Evolutionary conservation across 1,140 invertebrate species (phyloP), one percentile per base, ranked within the genome.

Genomic region (Dufourea novaeangliae): DNA sequence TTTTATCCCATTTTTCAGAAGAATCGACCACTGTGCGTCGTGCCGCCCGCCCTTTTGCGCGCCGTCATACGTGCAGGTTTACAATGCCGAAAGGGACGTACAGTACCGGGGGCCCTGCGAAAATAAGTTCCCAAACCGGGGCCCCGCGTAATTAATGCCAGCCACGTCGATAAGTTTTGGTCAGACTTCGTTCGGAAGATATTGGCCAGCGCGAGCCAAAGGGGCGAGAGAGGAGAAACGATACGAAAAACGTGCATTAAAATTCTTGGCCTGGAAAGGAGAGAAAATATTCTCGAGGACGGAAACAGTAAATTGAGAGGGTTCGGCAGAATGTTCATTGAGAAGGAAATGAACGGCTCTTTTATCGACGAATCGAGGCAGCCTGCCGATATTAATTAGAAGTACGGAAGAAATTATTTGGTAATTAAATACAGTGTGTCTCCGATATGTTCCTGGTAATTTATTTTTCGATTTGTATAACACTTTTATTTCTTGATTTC

Each of bases 61-160:
- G 37, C 56, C 81, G 39, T 37, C 63, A 63, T 69, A 70, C 34
- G 22, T 27, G 39, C 57, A 50, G 34, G 63, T 78, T 82, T 82
- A 79, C 80, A 82, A 50, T 67, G 74, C 50, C 74, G 64, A 54
- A 50, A 67, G 5, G 63, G 63, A 83, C 79, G 79, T 76, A 69
- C 68, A 72, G 68, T 54, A 34, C n/a, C 22, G 56, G 72, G 67
- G 62, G 64, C 68, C n/a, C n/a, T n/a, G n/a, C n/a, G n/a, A 78
- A 76, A 83, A 84, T 82, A 82, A 72, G 75, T 68, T 59, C 61
- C 66, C 75, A 73, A 72, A 50, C 82, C 63, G 57, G 44, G 64
- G 29, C 57, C 70, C 34, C 57, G 56, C 39, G 82, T 70, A 85
- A 85, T 85, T 85, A 85, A 85, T 84, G 78, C 57, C 39, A 52